phyloP scores from a whole-genome alignment of 1,140 invertebrate genomes.

The Cydia fagiglandana region DNA sequence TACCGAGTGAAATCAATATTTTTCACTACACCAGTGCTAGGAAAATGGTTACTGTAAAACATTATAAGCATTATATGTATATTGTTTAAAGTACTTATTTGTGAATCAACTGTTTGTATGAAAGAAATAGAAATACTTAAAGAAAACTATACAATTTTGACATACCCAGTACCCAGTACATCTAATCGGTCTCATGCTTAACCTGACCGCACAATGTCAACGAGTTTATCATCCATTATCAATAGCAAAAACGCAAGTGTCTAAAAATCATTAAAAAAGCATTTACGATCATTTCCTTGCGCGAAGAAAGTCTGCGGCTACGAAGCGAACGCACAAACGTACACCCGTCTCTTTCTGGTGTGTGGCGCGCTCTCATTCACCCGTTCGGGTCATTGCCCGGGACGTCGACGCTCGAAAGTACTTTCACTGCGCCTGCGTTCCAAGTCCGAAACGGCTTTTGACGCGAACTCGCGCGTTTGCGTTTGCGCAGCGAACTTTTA shows the following conservation, averaged over 20 bases:
- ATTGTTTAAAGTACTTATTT: no score
- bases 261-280: slow-evolving; percentile 63
- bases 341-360: slow-evolving; percentile 52
- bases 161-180: background rate
- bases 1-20: no score
- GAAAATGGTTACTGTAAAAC: no score
- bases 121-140: no score
- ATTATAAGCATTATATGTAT: no score
- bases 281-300: slow-evolving; percentile 69
- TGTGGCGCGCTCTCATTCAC: slow-evolving; percentile 50
- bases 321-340: slow-evolving; percentile 62
- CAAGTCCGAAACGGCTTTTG: slow-evolving; percentile 51
- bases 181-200: background rate
- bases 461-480: slow-evolving; percentile 53
- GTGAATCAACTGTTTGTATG: no score
- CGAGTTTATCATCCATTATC: background rate
- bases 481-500: slow-evolving; percentile 50
- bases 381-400: slow-evolving; percentile 68
- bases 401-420: slow-evolving; percentile 74
- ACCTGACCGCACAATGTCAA: background rate
- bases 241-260: slow-evolving; percentile 1
- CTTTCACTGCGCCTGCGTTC: slow-evolving; percentile 73
- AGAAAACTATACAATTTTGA: background rate
- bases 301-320: slow-evolving; percentile 55
- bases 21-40: no score